phyloP scores from a whole-genome alignment of 2,113 vertebrate genomes.

The Vulpes vulpes region DNA sequence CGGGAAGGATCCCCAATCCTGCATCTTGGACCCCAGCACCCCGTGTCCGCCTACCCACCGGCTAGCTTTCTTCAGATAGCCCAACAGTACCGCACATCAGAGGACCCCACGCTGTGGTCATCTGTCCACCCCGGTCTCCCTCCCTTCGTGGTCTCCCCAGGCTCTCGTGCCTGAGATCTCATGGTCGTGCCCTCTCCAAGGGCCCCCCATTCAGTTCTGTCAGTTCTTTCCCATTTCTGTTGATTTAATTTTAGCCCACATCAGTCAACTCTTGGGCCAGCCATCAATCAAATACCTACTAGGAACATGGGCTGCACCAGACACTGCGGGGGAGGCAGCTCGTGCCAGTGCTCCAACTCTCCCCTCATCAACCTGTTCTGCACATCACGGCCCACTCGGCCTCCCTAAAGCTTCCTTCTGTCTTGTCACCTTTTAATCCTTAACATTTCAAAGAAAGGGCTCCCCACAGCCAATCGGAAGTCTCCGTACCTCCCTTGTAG shows the following conservation, averaged over 20 bases:
- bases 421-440: background rate
- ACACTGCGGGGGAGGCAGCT: background rate
- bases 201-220: background rate
- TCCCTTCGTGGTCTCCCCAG: background rate
- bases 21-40: background rate
- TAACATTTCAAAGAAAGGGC: background rate
- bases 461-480: background rate
- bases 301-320: background rate
- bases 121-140: background rate
- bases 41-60: background rate
- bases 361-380: background rate
- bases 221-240: background rate
- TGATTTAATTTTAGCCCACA: background rate
- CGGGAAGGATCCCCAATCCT: background rate
- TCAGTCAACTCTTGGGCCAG: background rate
- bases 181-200: background rate
- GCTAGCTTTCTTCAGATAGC: background rate
- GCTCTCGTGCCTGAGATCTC: background rate
- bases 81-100: background rate
- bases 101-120: background rate
- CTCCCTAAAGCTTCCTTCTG: background rate
- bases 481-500: background rate
- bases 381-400: background rate
- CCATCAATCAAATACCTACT: background rate
- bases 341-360: background rate